Conservation (phyloP, 2,113 vertebrate species). For the Chaetodon auriga region DNA sequence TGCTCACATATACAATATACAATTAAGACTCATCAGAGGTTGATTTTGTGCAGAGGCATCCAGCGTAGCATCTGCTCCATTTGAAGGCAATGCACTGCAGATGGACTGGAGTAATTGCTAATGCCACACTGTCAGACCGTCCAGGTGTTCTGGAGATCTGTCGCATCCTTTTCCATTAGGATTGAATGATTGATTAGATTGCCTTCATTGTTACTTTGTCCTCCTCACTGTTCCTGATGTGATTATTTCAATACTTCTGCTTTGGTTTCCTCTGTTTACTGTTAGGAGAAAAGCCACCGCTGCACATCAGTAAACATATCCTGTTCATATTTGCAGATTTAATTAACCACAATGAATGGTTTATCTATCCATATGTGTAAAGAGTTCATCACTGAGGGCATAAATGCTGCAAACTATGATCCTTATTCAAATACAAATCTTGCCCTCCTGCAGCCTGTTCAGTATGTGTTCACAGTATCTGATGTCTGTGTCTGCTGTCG, state of each 20-base stretch:
- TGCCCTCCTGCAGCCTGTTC: slow-evolving; percentile 21
- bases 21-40: slow-evolving; percentile 31
- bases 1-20: background rate
- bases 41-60: slow-evolving; percentile 21
- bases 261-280: background rate
- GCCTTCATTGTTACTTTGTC: slow-evolving; percentile 23
- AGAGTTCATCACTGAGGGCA: background rate
- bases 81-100: slow-evolving; percentile 43
- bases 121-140: slow-evolving; percentile 33
- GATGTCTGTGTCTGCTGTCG: slow-evolving; percentile 56
- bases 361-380: background rate
- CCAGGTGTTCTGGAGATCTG: slow-evolving; percentile 69
- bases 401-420: background rate
- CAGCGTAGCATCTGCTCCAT: slow-evolving; percentile 59
- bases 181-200: slow-evolving; percentile 52
- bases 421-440: slow-evolving; percentile 1
- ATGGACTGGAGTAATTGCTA: slow-evolving; percentile 63
- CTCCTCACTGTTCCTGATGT: slow-evolving; percentile 1
- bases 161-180: slow-evolving; percentile 59
- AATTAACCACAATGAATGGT: slow-evolving; percentile 33
- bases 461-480: slow-evolving; percentile 3
- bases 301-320: slow-evolving; percentile 6
- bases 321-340: slow-evolving; percentile 26
- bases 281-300: background rate
- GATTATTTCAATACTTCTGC: slow-evolving; percentile 7